Conservation (phyloP, 2,113 vertebrate species). For the Regulus satrapa region DNA sequence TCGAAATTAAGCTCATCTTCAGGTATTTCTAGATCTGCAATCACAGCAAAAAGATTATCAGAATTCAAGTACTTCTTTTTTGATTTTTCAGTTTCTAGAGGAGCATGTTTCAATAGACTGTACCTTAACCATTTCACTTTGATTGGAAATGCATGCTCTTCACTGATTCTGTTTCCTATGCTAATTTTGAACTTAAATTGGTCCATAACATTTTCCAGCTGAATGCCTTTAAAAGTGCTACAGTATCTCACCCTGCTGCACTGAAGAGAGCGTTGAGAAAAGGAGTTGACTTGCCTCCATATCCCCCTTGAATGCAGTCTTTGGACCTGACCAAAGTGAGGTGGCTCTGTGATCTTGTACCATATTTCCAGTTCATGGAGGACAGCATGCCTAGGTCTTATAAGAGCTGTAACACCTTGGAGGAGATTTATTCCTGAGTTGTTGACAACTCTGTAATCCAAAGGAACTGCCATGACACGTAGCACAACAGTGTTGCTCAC, state of each 20-base stretch:
- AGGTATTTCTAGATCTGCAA: slow-evolving; percentile 65
- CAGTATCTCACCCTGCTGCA: slow-evolving; percentile 74
- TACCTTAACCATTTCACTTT: slow-evolving; percentile 81
- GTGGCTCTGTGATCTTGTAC: slow-evolving; percentile 76
- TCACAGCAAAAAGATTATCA: slow-evolving; percentile 73
- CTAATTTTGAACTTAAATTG: slow-evolving; percentile 84
- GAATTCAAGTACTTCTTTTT: slow-evolving; percentile 75
- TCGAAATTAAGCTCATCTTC: slow-evolving; percentile 80
- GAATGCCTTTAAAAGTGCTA: slow-evolving; percentile 78
- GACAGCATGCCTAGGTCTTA: slow-evolving; percentile 71
- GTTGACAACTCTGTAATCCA: slow-evolving; percentile 79
- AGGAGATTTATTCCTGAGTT: slow-evolving; percentile 76
- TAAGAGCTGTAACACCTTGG: slow-evolving; percentile 76
- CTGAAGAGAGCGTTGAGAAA: slow-evolving; percentile 82
- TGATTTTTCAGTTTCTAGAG: slow-evolving; percentile 78
- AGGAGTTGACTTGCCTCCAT: slow-evolving; percentile 79
- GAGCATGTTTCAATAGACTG: slow-evolving; percentile 72
- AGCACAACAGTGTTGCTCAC: slow-evolving; percentile 88
- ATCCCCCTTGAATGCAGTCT: slow-evolving; percentile 71
- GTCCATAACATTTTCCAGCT: slow-evolving; percentile 74
- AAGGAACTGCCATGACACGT: slow-evolving; percentile 77
- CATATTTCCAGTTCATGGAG: slow-evolving; percentile 73
- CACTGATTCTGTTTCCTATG: slow-evolving; percentile 71
- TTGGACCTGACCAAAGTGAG: slow-evolving; percentile 83
- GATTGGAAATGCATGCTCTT: slow-evolving; percentile 78